These are phyloP conservation scores for Gymnocypris eckloni DNA, from an alignment of 2,797 vertebrate species.

Conservation along the genomic window DNA sequence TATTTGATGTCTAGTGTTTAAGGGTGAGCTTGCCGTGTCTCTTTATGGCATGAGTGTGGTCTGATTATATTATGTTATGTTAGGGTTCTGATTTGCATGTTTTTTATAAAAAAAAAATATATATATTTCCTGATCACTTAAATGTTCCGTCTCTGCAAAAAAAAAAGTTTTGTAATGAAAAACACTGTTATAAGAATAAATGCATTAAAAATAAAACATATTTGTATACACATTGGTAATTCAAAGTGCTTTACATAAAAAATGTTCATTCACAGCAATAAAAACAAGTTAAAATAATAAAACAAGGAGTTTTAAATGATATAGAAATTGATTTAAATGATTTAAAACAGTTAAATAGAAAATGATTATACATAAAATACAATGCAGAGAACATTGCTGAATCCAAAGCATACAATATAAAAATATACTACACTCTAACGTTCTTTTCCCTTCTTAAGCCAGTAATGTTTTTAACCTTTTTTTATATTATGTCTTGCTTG, in stretches of 20 bases:
- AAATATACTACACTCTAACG: slow-evolving; percentile 40
- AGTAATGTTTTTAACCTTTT: background rate
- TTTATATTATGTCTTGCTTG: background rate
- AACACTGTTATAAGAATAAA: slow-evolving; percentile 48
- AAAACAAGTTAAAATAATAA: too few species aligned
- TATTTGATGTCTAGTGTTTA: slow-evolving; percentile 43
- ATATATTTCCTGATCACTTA: slow-evolving; percentile 30
- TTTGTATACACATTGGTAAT: too few species aligned
- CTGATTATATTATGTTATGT: slow-evolving; percentile 39
- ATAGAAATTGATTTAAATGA: too few species aligned
- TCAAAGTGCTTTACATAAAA: too few species aligned
- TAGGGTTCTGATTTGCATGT: slow-evolving; percentile 61
- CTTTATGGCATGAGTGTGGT: slow-evolving; percentile 56
- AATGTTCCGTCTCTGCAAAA: slow-evolving; percentile 56
- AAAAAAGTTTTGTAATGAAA: slow-evolving; percentile 56
- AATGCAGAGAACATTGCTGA: slow-evolving; percentile 54
- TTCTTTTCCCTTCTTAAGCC: background rate
- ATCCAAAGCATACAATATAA: slow-evolving; percentile 47
- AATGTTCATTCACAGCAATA: too few species aligned
- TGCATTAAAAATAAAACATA: too few species aligned
- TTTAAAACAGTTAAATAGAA: too few species aligned
- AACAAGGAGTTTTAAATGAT: too few species aligned
- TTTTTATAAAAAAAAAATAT: slow-evolving; percentile 27
- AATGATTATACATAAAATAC: too few species aligned
- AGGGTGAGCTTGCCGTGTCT: slow-evolving; percentile 47